Conservation (phyloP, 2,797 vertebrate genomes). For the Podarcis siculus region DNA sequence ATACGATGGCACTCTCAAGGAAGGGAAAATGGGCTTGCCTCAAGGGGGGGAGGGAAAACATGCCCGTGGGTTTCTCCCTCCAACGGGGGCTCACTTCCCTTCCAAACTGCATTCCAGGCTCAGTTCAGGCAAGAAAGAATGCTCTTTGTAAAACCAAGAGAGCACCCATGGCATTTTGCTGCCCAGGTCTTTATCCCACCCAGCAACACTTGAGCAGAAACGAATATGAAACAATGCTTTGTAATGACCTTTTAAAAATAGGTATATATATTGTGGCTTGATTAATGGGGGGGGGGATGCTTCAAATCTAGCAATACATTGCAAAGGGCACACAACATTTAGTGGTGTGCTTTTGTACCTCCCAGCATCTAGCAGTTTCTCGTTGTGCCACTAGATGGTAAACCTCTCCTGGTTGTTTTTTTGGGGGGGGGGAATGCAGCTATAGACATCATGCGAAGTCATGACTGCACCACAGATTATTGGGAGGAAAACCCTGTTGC, state of each 20-base stretch:
- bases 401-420: neutral
- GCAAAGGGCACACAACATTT: neutral
- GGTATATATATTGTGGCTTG: no score
- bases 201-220: no score
- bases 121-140: no score
- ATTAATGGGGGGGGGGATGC: no score
- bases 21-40: neutral
- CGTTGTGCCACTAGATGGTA: constrained; percentile 1
- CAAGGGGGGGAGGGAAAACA: neutral
- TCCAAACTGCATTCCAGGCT: neutral
- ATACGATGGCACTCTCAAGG: neutral
- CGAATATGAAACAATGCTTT: no score
- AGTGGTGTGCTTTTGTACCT: neutral
- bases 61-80: neutral
- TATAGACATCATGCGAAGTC: neutral
- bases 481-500: neutral
- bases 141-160: no score
- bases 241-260: no score
- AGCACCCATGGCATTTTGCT: no score
- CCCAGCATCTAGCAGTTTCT: neutral
- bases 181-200: no score
- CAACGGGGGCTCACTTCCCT: no score
- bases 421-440: neutral
- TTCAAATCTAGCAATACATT: no score
- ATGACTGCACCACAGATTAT: neutral